Conservation (phyloP, 2,797 vertebrate species). For the Siniperca scherzeri region DNA sequence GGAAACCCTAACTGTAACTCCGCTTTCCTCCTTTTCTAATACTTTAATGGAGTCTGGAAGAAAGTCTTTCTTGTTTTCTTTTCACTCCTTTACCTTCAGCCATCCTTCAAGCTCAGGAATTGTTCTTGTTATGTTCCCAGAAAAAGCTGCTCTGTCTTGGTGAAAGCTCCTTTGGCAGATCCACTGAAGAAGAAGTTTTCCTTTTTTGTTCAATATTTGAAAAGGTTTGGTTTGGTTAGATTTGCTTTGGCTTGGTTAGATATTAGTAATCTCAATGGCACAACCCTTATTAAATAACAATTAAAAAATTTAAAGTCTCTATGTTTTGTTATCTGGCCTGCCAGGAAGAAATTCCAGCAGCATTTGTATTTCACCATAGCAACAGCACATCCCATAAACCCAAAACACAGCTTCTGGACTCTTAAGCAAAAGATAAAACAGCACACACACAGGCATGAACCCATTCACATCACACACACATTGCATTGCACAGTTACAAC, state of each 20-base stretch:
- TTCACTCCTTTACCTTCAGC: not conserved
- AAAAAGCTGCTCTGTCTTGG: conserved; percentile 30
- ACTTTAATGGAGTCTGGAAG: not conserved
- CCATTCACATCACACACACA: not conserved
- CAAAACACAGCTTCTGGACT: conserved; percentile 21
- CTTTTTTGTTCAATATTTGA: conserved; percentile 15
- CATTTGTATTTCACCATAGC: conserved; percentile 52
- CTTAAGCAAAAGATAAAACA: not conserved
- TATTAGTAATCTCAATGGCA: not conserved
- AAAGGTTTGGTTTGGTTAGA: not conserved
- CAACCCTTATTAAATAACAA: not conserved
- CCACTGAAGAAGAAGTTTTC: not conserved
- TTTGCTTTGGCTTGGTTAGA: not conserved
- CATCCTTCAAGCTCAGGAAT: conserved; percentile 24
- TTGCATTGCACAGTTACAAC: not conserved
- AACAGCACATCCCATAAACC: conserved; percentile 51
- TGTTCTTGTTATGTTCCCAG: conserved; percentile 33
- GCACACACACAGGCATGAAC: not conserved
- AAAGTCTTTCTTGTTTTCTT: conserved; percentile 5
- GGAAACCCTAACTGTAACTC: not conserved
- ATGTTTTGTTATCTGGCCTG: conserved; percentile 15
- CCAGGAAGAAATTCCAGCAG: conserved; percentile 28
- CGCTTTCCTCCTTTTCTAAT: not conserved
- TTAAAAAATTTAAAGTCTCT: not conserved
- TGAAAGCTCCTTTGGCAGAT: not conserved